Evolutionary conservation across 2,797 vertebrate species (phyloP).

Genomic region (Fringilla coelebs): DNA sequence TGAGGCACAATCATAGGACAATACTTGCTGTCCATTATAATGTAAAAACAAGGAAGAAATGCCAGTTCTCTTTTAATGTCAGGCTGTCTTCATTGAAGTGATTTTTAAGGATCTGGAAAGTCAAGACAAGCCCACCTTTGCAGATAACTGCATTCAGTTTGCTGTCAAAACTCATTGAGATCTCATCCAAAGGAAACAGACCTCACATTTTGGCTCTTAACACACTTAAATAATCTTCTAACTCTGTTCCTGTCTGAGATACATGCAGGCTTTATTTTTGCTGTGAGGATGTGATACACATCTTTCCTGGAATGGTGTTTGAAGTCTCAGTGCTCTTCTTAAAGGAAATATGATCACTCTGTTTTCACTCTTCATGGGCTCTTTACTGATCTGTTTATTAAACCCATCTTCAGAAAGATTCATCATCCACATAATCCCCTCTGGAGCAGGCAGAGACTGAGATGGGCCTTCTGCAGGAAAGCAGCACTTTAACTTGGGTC

Average conservation of each 20-base stretch:
- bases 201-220: neutral
- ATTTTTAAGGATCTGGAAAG: neutral
- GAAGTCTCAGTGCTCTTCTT: neutral
- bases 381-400: neutral
- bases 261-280: neutral
- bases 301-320: neutral
- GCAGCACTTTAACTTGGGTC: neutral
- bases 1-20: neutral
- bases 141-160: neutral
- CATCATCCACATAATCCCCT: neutral
- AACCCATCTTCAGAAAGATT: neutral
- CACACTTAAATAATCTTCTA: neutral
- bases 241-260: neutral
- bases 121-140: neutral
- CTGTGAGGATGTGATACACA: neutral
- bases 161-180: neutral
- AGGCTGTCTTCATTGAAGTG: neutral
- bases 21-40: neutral
- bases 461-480: accelerated
- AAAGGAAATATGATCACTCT: neutral
- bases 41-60: neutral
- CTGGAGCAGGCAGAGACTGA: neutral
- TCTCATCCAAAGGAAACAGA: neutral
- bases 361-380: neutral
- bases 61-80: neutral